Evolutionary conservation across 1,140 invertebrate species (phyloP), one percentile per base, ranked within the genome.

Genomic region (Melanaphis sacchari): DNA sequence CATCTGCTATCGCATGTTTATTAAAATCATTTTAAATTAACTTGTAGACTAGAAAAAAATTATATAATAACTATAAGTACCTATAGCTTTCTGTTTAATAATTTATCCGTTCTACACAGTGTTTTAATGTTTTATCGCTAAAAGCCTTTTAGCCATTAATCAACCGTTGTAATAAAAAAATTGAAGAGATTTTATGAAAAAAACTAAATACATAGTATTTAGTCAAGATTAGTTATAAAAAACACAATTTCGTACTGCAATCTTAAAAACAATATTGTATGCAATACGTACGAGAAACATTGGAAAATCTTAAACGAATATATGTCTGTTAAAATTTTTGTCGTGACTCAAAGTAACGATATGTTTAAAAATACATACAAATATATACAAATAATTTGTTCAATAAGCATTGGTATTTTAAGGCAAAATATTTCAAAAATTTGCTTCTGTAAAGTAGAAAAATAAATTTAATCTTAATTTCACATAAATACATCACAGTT

Each of bases 1-100:
- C 18, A 31, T 43, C 41, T 87, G 41, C 46, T 31, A 43, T 43
- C 84, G 84, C 41, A 43, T 87, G 40, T 43, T 87, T 6, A 43
- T 87, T 87, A 87, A 1, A n/a, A 43, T n/a, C 26, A 87, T 87
- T 87, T 87, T 46, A 18, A 46, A 87, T 87, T 87, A 87, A 43
- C 21, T 43, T 5, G 31, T 31, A n/a, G 41, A 46, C 22, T 84
- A 82, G 18, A 82, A 82, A 82, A 81, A 38, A 82, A 82, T 1
- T 38, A 21, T 38, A 24, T 2, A 21, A 36, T 82, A 38, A 38
- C 38, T 82, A 38, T 81, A 82, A 36, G 76, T 82, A n/a, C n/a
- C n/a, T n/a, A 26, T 84, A 84, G 40, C 15, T 84, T 84, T 84
- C 24, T 7, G 15, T 84, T 84, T 84, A 40, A 40, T 84, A 40